Evolutionary conservation across 64 coral and sea anemone genomes (phyloP).

Genomic region (Dendronephthya gigantea): DNA sequence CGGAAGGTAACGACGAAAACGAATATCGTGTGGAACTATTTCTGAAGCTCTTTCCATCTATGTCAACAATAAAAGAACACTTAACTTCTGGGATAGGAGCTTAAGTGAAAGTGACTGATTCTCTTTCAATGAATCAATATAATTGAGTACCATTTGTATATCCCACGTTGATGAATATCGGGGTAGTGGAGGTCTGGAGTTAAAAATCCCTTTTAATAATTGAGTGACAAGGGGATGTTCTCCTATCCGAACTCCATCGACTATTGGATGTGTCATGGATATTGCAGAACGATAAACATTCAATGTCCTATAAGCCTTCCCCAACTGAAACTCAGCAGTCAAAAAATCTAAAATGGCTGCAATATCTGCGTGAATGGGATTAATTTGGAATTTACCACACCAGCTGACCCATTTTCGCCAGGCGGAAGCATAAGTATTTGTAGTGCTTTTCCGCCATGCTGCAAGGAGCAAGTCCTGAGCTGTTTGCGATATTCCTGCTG

Average conservation of each 20-base stretch:
- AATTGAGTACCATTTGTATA: not conserved
- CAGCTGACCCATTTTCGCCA: conserved; percentile 33
- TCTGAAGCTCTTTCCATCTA: not conserved
- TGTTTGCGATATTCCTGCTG: conserved; percentile 7
- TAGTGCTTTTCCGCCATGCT: conserved; percentile 14
- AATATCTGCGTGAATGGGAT: conserved; percentile 24
- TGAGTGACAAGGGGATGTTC: conserved; percentile 26
- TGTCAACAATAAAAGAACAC: not conserved
- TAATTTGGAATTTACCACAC: conserved; percentile 32
- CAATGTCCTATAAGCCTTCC: no score
- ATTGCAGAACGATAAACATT: conserved; percentile 8
- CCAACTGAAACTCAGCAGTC: not conserved
- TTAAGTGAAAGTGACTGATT: not conserved
- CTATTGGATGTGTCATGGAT: not conserved
- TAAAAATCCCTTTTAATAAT: conserved; percentile 14
- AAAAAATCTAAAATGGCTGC: conserved; percentile 2
- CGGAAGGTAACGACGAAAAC: not conserved
- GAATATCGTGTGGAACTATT: not conserved
- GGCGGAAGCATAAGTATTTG: conserved; percentile 2
- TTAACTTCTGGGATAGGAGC: not conserved
- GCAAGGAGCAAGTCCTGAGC: conserved; percentile 6
- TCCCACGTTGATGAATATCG: conserved; percentile 29
- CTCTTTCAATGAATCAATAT: not conserved
- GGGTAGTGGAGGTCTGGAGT: not conserved
- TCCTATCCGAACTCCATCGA: not conserved